Percentiles rank a stretch among this genome's conserved stretches.
These are phyloP conservation scores for Fragum whitleyi DNA, from an alignment of 2,888 invertebrate genomes.

Conservation along the genomic window DNA sequence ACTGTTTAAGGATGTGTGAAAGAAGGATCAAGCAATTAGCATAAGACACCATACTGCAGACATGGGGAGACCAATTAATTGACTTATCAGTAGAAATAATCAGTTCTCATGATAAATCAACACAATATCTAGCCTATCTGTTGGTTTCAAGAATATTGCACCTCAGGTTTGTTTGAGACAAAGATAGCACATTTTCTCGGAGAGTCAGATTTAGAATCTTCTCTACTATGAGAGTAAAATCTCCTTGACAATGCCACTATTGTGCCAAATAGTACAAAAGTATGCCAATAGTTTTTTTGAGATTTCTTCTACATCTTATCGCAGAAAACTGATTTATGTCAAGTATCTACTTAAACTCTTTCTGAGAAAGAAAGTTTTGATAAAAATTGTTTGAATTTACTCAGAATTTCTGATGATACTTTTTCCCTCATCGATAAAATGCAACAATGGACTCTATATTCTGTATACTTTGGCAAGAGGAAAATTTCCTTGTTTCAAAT, in stretches of 20 bases:
- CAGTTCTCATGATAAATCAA: background rate
- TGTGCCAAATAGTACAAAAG: constrained; percentile 13
- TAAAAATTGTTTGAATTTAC: too few relatives aligned
- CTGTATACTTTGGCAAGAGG: background rate
- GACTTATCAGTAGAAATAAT: background rate
- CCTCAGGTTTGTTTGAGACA: too few relatives aligned
- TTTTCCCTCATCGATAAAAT: too few relatives aligned
- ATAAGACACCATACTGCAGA: background rate
- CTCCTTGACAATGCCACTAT: background rate
- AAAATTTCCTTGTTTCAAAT: background rate
- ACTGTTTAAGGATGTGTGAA: background rate
- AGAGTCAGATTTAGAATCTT: too few relatives aligned
- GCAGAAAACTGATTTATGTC: background rate
- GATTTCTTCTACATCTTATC: background rate
- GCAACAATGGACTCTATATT: too few relatives aligned
- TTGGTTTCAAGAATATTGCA: background rate
- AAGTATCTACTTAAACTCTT: background rate
- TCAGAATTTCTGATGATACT: too few relatives aligned
- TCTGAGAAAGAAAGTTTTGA: too few relatives aligned
- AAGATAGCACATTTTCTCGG: too few relatives aligned
- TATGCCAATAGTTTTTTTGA: constrained; percentile 1
- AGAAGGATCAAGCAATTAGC: background rate
- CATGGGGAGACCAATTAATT: constrained; percentile 5
- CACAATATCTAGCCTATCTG: background rate
- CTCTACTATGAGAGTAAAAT: background rate